These are phyloP conservation scores for Leucoraja ocellata DNA, from an alignment of 2,797 vertebrate species.

Conservation along the genomic window DNA sequence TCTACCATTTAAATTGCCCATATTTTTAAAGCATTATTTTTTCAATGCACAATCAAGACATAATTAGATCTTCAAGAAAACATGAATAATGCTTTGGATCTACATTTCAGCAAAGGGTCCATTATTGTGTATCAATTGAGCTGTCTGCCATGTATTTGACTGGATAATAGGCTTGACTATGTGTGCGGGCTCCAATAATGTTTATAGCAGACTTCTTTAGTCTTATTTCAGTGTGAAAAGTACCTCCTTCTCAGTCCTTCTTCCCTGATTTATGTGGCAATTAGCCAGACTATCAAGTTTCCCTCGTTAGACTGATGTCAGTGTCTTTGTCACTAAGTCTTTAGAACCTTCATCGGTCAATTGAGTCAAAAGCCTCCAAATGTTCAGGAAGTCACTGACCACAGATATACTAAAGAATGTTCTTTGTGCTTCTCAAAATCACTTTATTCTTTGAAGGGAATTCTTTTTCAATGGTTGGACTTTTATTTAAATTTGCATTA, in stretches of 20 bases:
- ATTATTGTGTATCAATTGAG: not conserved
- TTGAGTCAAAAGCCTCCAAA: conserved; percentile 13
- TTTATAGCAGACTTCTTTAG: conserved; percentile 15
- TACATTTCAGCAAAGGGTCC: not conserved
- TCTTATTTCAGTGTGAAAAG: conserved; percentile 17
- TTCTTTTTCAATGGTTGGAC: not conserved
- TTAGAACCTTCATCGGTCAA: not conserved
- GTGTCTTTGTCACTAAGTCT: conserved; percentile 1
- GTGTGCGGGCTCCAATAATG: conserved; percentile 31
- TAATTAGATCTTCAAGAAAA: conserved; percentile 4
- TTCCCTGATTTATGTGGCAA: conserved; percentile 29
- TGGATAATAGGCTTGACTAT: not conserved
- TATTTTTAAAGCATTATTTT: not conserved
- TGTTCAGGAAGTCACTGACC: conserved; percentile 20
- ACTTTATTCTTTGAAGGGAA: not conserved
- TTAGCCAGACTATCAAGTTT: conserved; percentile 31
- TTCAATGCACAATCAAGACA: not conserved
- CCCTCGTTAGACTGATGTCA: conserved; percentile 18
- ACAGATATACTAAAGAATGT: not conserved
- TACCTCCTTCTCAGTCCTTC: not conserved
- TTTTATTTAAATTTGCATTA: not conserved
- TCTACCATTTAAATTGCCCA: not conserved
- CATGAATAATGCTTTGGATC: not conserved
- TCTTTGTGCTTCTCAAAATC: not conserved
- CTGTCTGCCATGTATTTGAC: not conserved